Conservation (phyloP, 53 echinoderm and acorn worm species). For the Zoroaster sp. region DNA sequence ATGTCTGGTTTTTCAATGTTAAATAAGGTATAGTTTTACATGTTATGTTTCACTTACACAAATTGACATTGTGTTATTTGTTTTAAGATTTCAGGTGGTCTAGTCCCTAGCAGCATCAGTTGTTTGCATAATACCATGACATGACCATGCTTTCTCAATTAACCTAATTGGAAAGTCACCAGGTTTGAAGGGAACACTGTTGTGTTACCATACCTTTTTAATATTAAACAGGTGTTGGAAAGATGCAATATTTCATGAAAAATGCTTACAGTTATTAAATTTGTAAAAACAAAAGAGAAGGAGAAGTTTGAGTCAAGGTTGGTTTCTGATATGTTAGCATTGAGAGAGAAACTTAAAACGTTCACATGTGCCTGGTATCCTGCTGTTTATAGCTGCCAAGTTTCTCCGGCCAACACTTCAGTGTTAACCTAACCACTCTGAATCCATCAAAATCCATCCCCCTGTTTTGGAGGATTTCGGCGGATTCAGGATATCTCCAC, state of each 20-base stretch:
- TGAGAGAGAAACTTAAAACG: neutral
- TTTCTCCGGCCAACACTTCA: too few species aligned
- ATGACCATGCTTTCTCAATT: conserved; percentile 38
- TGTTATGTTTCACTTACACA: neutral
- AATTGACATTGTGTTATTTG: neutral
- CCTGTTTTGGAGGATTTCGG: too few species aligned
- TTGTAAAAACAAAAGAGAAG: neutral
- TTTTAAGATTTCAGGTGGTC: neutral
- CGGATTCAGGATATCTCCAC: too few species aligned
- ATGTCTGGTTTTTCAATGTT: neutral
- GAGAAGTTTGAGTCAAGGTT: neutral
- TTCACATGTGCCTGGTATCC: neutral
- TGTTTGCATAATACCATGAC: neutral
- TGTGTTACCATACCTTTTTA: neutral
- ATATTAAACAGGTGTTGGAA: conserved; percentile 4
- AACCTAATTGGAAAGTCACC: conserved; percentile 4
- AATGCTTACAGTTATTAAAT: neutral
- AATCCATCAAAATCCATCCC: too few species aligned
- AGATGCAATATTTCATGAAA: neutral
- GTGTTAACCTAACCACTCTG: too few species aligned
- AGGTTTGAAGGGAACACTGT: neutral
- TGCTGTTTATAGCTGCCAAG: neutral
- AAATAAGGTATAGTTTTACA: neutral
- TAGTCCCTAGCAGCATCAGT: neutral
- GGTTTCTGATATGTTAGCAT: neutral